These are phyloP conservation scores for Mungos mungo DNA, from an alignment of 2,113 vertebrate genomes.

Conservation along the genomic window DNA sequence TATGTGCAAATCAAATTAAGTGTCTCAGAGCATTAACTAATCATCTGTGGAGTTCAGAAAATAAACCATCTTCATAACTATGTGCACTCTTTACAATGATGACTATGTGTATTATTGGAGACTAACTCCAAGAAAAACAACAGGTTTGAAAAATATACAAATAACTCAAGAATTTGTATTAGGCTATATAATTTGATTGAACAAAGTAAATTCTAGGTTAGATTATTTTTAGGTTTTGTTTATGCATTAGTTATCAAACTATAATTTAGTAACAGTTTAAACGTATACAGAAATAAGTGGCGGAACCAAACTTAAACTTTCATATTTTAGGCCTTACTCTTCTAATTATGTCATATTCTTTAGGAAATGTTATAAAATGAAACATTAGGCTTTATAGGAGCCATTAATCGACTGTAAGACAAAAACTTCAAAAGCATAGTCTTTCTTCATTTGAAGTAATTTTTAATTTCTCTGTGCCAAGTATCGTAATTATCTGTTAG, in stretches of 20 bases:
- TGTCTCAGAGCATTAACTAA: slow-evolving; percentile 56
- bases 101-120: neutral
- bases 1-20: slow-evolving; percentile 57
- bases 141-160: slow-evolving; percentile 44
- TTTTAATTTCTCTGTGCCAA: slow-evolving; percentile 64
- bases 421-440: slow-evolving; percentile 80
- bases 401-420: slow-evolving; percentile 68
- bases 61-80: neutral
- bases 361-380: slow-evolving; percentile 67
- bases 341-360: slow-evolving; percentile 46
- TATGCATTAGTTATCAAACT: slow-evolving; percentile 6
- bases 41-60: slow-evolving; percentile 20
- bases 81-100: neutral
- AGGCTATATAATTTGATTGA: neutral
- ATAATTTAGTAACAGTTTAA: slow-evolving; percentile 29
- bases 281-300: slow-evolving; percentile 18
- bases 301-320: slow-evolving; percentile 48
- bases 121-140: slow-evolving; percentile 34
- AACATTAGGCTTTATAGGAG: slow-evolving; percentile 59
- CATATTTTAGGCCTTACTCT: slow-evolving; percentile 42
- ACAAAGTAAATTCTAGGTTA: neutral
- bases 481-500: slow-evolving; percentile 68
- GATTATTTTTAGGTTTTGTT: neutral
- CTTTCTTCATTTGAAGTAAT: slow-evolving; percentile 69
- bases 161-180: slow-evolving; percentile 33